Conservation (phyloP, 2,797 vertebrate genomes). For the Phoeniculus purpureus region DNA sequence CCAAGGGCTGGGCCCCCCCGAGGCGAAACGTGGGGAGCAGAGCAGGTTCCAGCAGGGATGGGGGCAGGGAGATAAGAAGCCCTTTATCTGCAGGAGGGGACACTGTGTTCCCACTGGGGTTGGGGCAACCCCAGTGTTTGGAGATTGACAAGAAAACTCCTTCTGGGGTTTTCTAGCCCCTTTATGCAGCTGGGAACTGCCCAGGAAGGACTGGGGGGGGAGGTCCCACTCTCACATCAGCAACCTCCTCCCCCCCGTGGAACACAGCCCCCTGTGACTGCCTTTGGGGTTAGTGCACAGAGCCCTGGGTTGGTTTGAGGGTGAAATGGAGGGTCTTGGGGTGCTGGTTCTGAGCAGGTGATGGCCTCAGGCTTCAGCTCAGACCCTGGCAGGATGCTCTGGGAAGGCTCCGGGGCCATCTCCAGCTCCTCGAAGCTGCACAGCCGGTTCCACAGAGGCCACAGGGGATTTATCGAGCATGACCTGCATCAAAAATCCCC, state of each 20-base stretch:
- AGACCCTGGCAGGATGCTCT: not conserved
- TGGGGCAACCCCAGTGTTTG: not conserved
- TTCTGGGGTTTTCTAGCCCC: not conserved
- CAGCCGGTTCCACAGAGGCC: not conserved
- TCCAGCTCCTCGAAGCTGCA: fast-evolving
- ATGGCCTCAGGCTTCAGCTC: not conserved
- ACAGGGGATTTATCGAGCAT: not conserved
- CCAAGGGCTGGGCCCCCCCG: not conserved
- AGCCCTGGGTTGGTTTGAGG: not conserved
- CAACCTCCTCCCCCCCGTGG: too few relatives aligned
- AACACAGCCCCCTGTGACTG: not conserved
- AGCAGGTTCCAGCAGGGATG: not conserved
- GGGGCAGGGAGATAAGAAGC: not conserved
- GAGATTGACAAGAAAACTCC: not conserved
- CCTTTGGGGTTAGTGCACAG: fast-evolving
- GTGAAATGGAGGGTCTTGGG: fast-evolving
- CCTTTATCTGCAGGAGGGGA: not conserved
- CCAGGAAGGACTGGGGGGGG: too few relatives aligned
- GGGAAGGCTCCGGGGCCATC: not conserved
- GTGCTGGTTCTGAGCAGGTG: fast-evolving
- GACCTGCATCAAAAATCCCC: not conserved
- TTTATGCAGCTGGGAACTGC: not conserved
- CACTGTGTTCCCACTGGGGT: not conserved
- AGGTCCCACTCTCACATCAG: too few relatives aligned
- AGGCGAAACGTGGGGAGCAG: fast-evolving